A percentile compares a stretch with the other conserved stretches of the same genome.
Evolutionary conservation across 2,113 vertebrate species (phyloP).

Genomic region (Tautogolabrus adspersus): DNA sequence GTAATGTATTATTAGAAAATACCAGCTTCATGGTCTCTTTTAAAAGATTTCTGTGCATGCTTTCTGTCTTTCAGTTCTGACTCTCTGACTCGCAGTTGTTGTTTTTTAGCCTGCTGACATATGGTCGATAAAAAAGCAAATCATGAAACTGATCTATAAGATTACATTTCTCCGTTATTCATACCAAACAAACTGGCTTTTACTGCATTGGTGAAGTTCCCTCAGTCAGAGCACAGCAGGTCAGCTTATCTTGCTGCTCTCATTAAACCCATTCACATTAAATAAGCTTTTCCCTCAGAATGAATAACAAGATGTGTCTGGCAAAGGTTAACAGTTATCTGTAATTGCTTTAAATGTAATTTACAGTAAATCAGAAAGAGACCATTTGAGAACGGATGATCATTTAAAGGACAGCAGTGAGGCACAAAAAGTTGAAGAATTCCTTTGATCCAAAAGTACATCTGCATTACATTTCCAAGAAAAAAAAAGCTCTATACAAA

Average conservation of each 20-base stretch:
- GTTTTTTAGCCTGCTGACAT: neutral
- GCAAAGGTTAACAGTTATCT: neutral
- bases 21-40: too few relatives aligned
- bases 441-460: neutral
- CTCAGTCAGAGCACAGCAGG: neutral
- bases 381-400: neutral
- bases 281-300: neutral
- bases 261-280: neutral
- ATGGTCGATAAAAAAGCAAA: neutral
- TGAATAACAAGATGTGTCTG: neutral
- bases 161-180: neutral
- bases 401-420: neutral
- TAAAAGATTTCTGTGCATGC: too few relatives aligned
- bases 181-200: neutral
- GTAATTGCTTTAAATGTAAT: neutral
- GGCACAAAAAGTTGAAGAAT: neutral
- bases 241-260: neutral
- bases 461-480: neutral
- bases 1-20: too few relatives aligned
- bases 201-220: neutral
- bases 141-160: neutral
- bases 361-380: neutral
- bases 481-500: neutral
- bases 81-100: too few relatives aligned
- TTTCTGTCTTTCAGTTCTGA: too few relatives aligned